A percentile compares a stretch with the other conserved stretches of the same genome.
Conservation (phyloP, 2,113 vertebrate species). For the Siphamia tubifer region DNA sequence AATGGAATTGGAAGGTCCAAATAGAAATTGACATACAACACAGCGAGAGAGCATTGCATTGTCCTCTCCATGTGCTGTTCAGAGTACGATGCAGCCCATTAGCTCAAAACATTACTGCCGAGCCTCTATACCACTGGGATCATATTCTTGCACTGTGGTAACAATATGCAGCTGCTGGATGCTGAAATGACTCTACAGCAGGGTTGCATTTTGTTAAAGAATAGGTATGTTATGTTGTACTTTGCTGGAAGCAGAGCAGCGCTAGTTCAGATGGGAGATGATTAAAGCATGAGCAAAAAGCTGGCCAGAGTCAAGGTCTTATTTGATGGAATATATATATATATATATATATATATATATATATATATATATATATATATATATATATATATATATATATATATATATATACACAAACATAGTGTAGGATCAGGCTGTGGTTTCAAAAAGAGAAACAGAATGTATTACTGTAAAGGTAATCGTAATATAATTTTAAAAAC, state of each 20-base stretch:
- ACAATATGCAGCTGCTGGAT: constrained; percentile 13
- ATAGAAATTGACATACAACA: constrained; percentile 8
- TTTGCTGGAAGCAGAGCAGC: not conserved
- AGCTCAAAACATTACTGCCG: constrained; percentile 18
- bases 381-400: constrained; percentile 2
- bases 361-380: not conserved
- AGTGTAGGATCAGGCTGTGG: not conserved
- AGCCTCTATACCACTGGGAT: constrained; percentile 9
- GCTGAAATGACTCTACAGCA: not conserved
- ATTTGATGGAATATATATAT: constrained; percentile 5
- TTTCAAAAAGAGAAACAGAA: not conserved
- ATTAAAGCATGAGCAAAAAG: constrained; percentile 28
- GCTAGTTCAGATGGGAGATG: constrained; percentile 18
- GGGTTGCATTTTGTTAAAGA: not conserved
- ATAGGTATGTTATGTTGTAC: not conserved
- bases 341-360: not conserved
- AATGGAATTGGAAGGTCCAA: constrained; percentile 8
- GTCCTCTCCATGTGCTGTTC: constrained; percentile 2
- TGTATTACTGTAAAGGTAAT: not conserved
- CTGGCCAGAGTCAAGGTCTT: constrained; percentile 1
- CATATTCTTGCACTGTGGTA: not conserved
- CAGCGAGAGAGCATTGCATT: constrained; percentile 14
- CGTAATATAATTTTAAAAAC: too few species aligned
- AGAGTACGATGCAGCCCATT: constrained; percentile 22
- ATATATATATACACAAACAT: not conserved